Evolutionary conservation across 2,888 invertebrate genomes (phyloP).

Genomic region (Tromatobia lineatoria): DNA sequence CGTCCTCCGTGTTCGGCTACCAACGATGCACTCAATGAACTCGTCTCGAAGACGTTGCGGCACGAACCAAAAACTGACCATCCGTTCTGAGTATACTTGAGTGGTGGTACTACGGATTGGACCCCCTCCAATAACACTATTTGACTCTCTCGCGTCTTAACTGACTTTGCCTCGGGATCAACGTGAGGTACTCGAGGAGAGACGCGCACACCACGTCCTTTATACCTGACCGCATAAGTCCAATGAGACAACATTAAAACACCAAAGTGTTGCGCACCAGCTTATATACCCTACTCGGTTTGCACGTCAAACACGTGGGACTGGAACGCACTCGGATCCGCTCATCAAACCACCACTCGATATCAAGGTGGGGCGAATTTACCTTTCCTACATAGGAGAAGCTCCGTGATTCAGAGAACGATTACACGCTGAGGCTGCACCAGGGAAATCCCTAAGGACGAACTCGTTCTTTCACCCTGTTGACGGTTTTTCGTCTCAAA

Average conservation of each 20-base stretch:
- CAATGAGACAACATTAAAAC: constrained; percentile 54
- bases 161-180: constrained; percentile 20
- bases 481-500: not conserved
- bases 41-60: constrained; percentile 72
- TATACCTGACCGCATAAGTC: constrained; percentile 52
- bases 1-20: constrained; percentile 57
- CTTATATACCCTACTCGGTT: constrained; percentile 56
- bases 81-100: constrained; percentile 64
- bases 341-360: not conserved
- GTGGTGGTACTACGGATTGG: constrained; percentile 64
- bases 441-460: constrained; percentile 26
- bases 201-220: constrained; percentile 21
- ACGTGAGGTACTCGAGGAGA: constrained; percentile 23
- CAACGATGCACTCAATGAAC: constrained; percentile 69
- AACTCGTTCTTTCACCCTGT: not conserved
- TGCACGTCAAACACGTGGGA: constrained; percentile 24
- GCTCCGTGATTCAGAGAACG: constrained; percentile 11
- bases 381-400: not conserved
- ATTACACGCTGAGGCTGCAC: not conserved
- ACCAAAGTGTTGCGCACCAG: constrained; percentile 40
- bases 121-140: constrained; percentile 68
- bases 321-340: constrained; percentile 10
- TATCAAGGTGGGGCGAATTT: not conserved
- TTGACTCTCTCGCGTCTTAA: constrained; percentile 38
- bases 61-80: constrained; percentile 79